Evolutionary conservation across 2,113 vertebrate species (phyloP).

Genomic region (Forbesichthys papilliferus): DNA sequence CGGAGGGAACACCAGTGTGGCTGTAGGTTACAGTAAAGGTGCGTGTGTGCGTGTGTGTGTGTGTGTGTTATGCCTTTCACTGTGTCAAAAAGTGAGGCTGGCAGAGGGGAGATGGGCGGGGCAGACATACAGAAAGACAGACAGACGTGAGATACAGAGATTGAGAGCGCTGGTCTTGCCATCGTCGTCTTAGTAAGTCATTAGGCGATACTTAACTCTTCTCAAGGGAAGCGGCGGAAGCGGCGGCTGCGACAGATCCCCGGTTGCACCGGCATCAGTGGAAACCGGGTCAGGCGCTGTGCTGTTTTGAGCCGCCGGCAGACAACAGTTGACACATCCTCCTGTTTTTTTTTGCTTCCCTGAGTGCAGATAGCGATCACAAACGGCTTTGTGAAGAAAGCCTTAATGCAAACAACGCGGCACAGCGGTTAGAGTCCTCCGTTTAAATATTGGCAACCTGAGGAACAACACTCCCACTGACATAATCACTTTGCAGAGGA

Average conservation of each 20-base stretch:
- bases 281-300: constrained; percentile 30
- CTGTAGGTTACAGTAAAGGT: constrained; percentile 19
- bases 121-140: background rate
- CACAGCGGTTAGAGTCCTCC: constrained; percentile 29
- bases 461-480: constrained; percentile 31
- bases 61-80: background rate
- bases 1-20: constrained; percentile 16
- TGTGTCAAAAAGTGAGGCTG: background rate
- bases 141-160: background rate
- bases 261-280: background rate
- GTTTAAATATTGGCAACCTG: constrained; percentile 21
- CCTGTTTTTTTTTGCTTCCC: constrained; percentile 23
- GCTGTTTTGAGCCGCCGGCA: background rate
- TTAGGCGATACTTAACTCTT: constrained; percentile 21
- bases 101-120: background rate
- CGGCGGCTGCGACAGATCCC: constrained; percentile 4
- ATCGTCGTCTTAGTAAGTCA: constrained; percentile 11
- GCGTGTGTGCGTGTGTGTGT: background rate
- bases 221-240: constrained; percentile 2
- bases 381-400: constrained; percentile 41
- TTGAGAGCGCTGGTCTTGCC: background rate
- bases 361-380: constrained; percentile 45
- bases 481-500: constrained; percentile 47
- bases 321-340: constrained; percentile 18
- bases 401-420: constrained; percentile 32